Evolutionary conservation across 2,113 vertebrate species (phyloP).

Genomic region (Nothocercus nigrocapillus): DNA sequence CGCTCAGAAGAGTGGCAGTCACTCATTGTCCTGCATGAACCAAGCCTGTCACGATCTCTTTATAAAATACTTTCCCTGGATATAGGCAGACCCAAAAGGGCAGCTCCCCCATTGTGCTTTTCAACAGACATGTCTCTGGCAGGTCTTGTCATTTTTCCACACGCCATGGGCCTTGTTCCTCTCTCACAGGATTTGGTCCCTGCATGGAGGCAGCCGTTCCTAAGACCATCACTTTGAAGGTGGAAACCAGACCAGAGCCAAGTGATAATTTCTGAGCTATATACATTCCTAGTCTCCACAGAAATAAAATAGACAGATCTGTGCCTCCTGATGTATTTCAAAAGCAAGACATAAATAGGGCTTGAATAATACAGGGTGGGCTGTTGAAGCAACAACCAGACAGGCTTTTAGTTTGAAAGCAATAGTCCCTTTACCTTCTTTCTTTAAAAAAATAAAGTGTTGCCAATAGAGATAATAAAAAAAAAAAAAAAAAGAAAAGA

Average conservation of each 20-base stretch:
- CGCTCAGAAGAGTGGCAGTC: background rate
- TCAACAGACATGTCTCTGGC: background rate
- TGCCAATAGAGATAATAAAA: background rate
- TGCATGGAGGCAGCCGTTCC: background rate
- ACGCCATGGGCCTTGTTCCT: background rate
- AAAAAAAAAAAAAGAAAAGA: background rate
- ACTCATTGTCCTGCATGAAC: background rate
- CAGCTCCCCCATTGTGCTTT: background rate
- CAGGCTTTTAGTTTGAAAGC: background rate
- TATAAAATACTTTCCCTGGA: background rate
- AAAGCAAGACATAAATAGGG: background rate
- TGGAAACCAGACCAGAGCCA: background rate
- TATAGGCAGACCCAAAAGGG: background rate
- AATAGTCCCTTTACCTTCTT: background rate
- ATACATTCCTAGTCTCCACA: background rate
- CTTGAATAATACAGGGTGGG: background rate
- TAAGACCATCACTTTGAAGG: background rate
- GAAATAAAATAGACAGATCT: slow-evolving; percentile 8
- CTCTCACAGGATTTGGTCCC: background rate
- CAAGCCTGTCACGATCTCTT: background rate
- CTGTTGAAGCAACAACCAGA: background rate
- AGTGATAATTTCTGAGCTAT: background rate
- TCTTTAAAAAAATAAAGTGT: background rate
- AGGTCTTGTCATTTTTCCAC: background rate
- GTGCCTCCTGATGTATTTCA: background rate